phyloP scores from a whole-genome alignment of 1,140 invertebrate genomes.

The Rhizoglyphus robini region DNA sequence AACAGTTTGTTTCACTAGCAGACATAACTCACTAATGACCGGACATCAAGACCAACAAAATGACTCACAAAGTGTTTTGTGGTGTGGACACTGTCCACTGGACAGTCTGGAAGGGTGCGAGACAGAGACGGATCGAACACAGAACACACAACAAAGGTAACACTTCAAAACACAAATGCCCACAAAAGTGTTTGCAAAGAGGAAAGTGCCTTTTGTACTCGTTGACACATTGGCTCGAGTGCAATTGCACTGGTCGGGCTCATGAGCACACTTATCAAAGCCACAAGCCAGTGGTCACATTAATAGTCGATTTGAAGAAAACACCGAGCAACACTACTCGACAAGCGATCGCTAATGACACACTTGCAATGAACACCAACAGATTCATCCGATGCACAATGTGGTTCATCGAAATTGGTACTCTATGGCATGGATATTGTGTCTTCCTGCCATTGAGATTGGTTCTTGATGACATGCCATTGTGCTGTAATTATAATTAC shows the following conservation, averaged over 20 bases:
- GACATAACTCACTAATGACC: too few relatives aligned
- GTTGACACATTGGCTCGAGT: background rate
- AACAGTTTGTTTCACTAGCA: background rate
- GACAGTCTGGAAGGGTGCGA: background rate
- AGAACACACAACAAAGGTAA: too few relatives aligned
- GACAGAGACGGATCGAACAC: background rate
- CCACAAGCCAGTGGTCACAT: background rate
- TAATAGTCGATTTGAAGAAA: background rate
- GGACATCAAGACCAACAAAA: background rate
- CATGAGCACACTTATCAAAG: too few relatives aligned
- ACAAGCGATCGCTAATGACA: too few relatives aligned
- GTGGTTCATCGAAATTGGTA: too few relatives aligned
- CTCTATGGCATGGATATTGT: too few relatives aligned
- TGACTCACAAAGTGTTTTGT: background rate
- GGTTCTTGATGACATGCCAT: too few relatives aligned
- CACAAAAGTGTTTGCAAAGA: background rate
- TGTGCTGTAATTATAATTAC: too few relatives aligned
- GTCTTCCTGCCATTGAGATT: too few relatives aligned
- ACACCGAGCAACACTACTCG: background rate
- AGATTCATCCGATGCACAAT: background rate
- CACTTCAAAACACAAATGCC: background rate
- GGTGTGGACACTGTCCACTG: too few relatives aligned
- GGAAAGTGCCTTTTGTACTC: too few relatives aligned
- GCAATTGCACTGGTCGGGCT: too few relatives aligned
- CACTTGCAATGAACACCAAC: conserved; percentile 4